phyloP scores from a whole-genome alignment of 1,140 invertebrate genomes.

The Bombus huntii region DNA sequence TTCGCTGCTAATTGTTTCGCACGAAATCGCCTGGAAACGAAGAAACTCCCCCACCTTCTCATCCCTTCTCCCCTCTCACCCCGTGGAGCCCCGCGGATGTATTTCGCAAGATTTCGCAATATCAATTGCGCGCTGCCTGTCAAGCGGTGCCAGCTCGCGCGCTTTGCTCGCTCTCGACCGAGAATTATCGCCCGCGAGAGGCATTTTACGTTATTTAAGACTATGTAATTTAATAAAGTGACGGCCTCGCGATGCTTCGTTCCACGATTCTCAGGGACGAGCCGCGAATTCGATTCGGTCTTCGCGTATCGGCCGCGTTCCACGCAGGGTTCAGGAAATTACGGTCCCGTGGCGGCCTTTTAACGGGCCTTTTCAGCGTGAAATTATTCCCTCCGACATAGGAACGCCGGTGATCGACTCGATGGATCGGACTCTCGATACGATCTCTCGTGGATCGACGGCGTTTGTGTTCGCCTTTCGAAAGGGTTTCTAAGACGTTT shows the following conservation, averaged over 20 bases:
- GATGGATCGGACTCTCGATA: background rate
- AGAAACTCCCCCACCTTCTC: slow-evolving; percentile 41
- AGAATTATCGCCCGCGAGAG: slow-evolving; percentile 52
- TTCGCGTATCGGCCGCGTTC: background rate
- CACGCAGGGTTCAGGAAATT: slow-evolving; percentile 12
- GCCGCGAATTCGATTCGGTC: slow-evolving; percentile 16
- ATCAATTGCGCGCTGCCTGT: slow-evolving; percentile 67
- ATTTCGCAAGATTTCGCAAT: slow-evolving; percentile 66
- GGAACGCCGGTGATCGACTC: background rate
- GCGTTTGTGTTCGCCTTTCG: background rate
- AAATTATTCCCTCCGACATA: slow-evolving; percentile 11
- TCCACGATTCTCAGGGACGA: slow-evolving; percentile 9
- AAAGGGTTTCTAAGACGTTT: slow-evolving; percentile 2
- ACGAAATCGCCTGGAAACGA: slow-evolving; percentile 59
- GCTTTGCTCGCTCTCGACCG: slow-evolving; percentile 4
- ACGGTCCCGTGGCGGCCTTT: background rate
- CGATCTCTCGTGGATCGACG: background rate
- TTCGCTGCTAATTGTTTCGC: slow-evolving; percentile 59
- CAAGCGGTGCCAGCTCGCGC: slow-evolving; percentile 42
- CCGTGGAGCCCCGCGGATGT: background rate
- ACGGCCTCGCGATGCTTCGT: slow-evolving; percentile 26
- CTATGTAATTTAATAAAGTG: slow-evolving; percentile 61
- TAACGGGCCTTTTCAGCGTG: slow-evolving; percentile 21
- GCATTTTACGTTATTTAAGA: slow-evolving; percentile 62
- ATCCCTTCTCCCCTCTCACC: background rate